phyloP scores from a whole-genome alignment of 2,797 vertebrate species.

The Acanthurus lineatus region DNA sequence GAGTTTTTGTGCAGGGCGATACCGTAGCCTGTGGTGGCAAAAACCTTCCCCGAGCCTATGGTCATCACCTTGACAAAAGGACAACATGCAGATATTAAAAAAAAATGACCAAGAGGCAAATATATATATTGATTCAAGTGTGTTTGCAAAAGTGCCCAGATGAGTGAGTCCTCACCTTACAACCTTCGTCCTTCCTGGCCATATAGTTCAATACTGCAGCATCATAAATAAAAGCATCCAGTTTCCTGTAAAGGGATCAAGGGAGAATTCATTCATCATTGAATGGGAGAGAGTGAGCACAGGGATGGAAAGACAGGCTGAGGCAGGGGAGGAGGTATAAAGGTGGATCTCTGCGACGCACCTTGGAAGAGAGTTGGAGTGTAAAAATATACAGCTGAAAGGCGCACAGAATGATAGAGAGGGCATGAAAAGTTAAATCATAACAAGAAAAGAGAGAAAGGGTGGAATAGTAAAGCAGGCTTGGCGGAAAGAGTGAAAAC shows the following conservation, averaged over 20 bases:
- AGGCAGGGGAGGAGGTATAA: conserved; percentile 43
- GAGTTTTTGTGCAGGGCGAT: conserved; percentile 96
- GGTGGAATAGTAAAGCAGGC: conserved; percentile 66
- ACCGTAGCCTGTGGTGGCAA: conserved; percentile 95
- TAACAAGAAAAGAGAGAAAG: conserved; percentile 62
- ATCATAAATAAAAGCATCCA: conserved; percentile 96
- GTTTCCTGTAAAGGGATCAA: conserved; percentile 87
- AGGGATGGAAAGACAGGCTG: conserved; percentile 43
- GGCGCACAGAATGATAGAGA: conserved; percentile 47
- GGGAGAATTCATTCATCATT: conserved; percentile 78
- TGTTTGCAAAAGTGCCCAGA: conserved; percentile 8
- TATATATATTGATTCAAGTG: conserved; percentile 7
- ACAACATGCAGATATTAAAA: conserved; percentile 37
- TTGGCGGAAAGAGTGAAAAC: conserved; percentile 60
- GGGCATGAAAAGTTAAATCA: conserved; percentile 70
- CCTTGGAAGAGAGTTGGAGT: conserved; percentile 53
- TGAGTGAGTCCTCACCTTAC: conserved; percentile 89
- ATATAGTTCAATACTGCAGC: conserved; percentile 96
- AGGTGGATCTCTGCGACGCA: conserved; percentile 51
- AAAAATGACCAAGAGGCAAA: conserved; percentile 11
- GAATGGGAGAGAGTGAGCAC: conserved; percentile 55
- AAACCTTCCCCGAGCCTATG: conserved; percentile 96
- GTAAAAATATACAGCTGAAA: conserved; percentile 57
- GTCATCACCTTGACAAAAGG: conserved; percentile 88
- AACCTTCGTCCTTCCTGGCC: conserved; percentile 96